Evolutionary conservation across 2,797 vertebrate genomes (phyloP), one percentile per base, ranked within the genome.

Genomic region (Aulostomus chinensis): DNA sequence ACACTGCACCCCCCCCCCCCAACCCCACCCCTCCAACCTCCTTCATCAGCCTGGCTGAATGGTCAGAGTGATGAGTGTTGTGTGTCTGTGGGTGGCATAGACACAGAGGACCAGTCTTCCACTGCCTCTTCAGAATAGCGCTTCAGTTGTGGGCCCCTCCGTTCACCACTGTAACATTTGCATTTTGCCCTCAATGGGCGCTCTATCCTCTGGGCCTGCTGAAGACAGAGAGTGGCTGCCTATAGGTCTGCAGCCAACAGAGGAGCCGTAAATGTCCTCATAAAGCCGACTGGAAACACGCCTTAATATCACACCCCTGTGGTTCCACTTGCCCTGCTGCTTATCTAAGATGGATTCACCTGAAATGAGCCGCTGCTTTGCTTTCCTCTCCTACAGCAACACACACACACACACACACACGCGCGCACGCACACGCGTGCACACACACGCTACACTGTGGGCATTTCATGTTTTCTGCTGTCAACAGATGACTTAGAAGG

Each of bases 81-180:
- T 74, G 74, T 81, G 78, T 73, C 69, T 79, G 87, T 86, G 83
- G 83, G 84, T 83, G 84, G 84, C 76, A 78, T 50, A 65, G 70
- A 83, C 81, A 89, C 83, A 87, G 78, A 87, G 79, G 52, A 49
- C 81, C 66, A 80, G 78, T 87, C 80, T 85, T 84, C 79, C 69
- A 58, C 70, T 67, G 47, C 64, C 64, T 52, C 58, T 1, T 66
- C 75, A 86, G 83, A 85, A 85, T 81, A 78, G 73, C 47, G 74
- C 72, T 81, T 86, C 78, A 74, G 65, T 77, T 78, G 76, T 81
- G 80, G 71, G 62, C 69, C 75, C 67, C 84, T 63, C 71, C 57
- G 56, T 76, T 71, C 66, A 53, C 63, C 73, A 83, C 81, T 84
- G 83, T 83, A 88, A 79, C 85, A 88, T 87, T 88, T 85, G 82